A percentile compares a stretch with the other conserved stretches of the same genome.
Evolutionary conservation across 2,113 vertebrate genomes (phyloP).

Genomic region (Antechinus stuartii): DNA sequence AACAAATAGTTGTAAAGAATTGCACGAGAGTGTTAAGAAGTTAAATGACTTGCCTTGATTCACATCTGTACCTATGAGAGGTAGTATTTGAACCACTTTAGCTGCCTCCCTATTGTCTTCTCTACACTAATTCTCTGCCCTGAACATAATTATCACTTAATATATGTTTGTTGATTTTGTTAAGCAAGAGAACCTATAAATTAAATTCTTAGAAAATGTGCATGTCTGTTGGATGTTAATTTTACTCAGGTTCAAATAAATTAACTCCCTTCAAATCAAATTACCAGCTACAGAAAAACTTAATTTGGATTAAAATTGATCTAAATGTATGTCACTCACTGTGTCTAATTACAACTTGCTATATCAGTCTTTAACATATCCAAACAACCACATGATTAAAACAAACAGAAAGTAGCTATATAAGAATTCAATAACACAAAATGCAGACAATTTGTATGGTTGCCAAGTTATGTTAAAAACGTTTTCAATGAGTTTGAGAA

Average conservation of each 20-base stretch:
- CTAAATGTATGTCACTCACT: slow-evolving; percentile 48
- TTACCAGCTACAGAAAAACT: not conserved
- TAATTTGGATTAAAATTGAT: not conserved
- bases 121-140: not conserved
- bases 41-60: not conserved
- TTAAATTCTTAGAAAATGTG: slow-evolving; percentile 18
- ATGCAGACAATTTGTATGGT: not conserved
- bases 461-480: not conserved
- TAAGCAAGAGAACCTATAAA: slow-evolving; percentile 29
- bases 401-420: slow-evolving; percentile 13
- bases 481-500: not conserved
- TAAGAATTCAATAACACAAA: not conserved
- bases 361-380: slow-evolving; percentile 57
- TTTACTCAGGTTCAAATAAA: not conserved
- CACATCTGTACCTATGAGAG: not conserved
- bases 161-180: not conserved
- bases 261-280: slow-evolving; percentile 34
- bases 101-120: not conserved
- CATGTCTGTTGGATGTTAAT: not conserved
- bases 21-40: not conserved
- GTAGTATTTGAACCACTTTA: not conserved
- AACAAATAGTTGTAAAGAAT: not conserved
- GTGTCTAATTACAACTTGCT: slow-evolving; percentile 54
- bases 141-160: not conserved
- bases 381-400: slow-evolving; percentile 57